Base-by-base conservation (phyloP, 2,113 vertebrate species). In the Notechis scutatus region DNA sequence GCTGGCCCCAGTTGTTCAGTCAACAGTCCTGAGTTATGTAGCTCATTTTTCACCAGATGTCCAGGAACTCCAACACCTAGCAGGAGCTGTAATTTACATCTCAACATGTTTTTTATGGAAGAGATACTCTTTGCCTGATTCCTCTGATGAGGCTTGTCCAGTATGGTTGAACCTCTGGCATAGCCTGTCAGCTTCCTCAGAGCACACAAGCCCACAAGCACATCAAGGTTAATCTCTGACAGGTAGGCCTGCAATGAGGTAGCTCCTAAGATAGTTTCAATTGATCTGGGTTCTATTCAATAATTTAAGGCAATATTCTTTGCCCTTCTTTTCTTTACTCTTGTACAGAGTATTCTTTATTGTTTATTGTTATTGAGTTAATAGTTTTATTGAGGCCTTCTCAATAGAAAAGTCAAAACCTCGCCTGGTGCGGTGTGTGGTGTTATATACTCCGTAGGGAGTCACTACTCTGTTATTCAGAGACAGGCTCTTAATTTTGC, bases 401-500 rank as follows among this genome's bases (percentile, higher is more conserved):
- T 94, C 50, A 52, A 52, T 52, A 52, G 91, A 95, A 96, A 91
- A 91, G 95, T 93, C 39, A 91, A 92, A 93, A 93, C 93, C 92
- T 0, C 0, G 7, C 91, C 89, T 93, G 89, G 91, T 86, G 90
- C 88, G 85, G 92, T 10, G 56, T 92, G 91, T 20, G 69, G 92
- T 91, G 95, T 96, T 96, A 92, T 92, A 93, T 89, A 96, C 96
- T 96, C 95, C 52, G 20, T 69, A 92, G 97, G 96, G 95, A 97
- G 94, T 94, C 91, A 89, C 96, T 96, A 94, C 91, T 95, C 94
- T 89, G 96, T 96, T 97, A 96, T 97, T 96, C 96, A 95, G 97
- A 97, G 95, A 95, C 93, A 94, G 29, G 74, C 92, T 97, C 96
- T 97, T 94, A 95, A 96, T 97, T 97, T 96, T 95, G 94, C 95